Base-by-base conservation (phyloP, 2,888 invertebrate species). In the Xestia ashworthii region DNA sequence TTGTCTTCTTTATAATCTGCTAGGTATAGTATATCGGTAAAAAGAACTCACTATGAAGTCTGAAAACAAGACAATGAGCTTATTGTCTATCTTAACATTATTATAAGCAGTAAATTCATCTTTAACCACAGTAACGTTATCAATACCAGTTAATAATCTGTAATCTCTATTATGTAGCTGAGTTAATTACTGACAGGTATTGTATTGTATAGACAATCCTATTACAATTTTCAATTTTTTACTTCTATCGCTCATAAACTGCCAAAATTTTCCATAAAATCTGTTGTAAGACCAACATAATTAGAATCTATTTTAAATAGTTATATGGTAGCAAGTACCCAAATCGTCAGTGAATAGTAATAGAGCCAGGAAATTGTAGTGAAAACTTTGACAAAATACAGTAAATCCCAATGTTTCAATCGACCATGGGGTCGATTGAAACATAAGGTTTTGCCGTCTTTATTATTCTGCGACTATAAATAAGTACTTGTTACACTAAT, bases 71-170 rank as follows among this genome's bases (percentile, higher is more conserved):
- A 76, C 25, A 77, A 19, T 22, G 16, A 32, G 14, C 41, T 25
- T 60, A 50, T 32, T 77, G 32, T 50, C 9, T 41, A 41, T 1
- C 38, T 6, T 32, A n/a, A 32, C 22, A 32, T 41, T 41, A 25
- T 32, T 38, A 22, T 5, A 3, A n/a, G 14, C 32, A 14, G 19
- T 58, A 14, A n/a, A n/a, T 58, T 68, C 32, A 53, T 50, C n/a
- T 38, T 16, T 12, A 41, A 77, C 32, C 11, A 64, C 22, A 76
- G 68, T 44, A 32, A 44, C 32, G 22, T 76, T 25, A 67, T 44
- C 3, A 66, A 41, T n/a, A 60, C 5, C 58, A 48, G n/a, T 41
- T 58, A 58, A 48, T 66, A n/a, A 67, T n/a, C 19, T 50, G 6
- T 32, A 19, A 41, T 44, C 16, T 58, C 16, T 48, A 32, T n/a